These are phyloP conservation scores for Cairina moschata DNA, from an alignment of 2,113 vertebrate species.

Conservation along the genomic window DNA sequence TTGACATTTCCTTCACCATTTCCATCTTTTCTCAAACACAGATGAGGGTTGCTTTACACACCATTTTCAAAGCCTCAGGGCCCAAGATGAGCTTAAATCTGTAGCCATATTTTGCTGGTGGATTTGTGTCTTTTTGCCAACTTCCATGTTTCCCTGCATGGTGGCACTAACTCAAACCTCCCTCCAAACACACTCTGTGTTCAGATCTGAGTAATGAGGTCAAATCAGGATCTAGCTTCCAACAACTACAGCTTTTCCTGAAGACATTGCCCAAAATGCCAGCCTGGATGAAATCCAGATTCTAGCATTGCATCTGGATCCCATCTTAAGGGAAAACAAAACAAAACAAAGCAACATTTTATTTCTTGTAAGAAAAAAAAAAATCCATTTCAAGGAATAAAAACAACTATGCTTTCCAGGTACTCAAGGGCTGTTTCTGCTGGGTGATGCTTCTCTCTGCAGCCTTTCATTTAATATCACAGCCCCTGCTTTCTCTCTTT, in stretches of 20 bases:
- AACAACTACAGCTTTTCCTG: not conserved
- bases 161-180: not conserved
- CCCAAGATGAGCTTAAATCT: not conserved
- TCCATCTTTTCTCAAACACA: not conserved
- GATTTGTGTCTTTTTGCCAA: not conserved
- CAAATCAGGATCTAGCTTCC: not conserved
- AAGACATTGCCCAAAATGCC: not conserved
- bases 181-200: not conserved
- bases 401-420: not conserved
- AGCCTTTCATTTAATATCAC: conserved; percentile 33
- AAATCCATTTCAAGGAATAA: not conserved
- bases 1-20: not conserved
- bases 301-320: not conserved
- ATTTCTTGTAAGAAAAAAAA: conserved; percentile 3
- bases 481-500: not conserved
- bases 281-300: not conserved
- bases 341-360: conserved; percentile 2
- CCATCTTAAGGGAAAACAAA: conserved; percentile 19
- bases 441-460: not conserved
- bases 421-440: not conserved
- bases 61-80: not conserved
- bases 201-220: not conserved
- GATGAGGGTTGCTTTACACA: not conserved
- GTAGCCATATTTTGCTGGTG: not conserved
- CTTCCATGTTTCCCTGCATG: not conserved